Percentiles rank a stretch among this genome's conserved stretches.
Evolutionary conservation across 2,797 vertebrate species (phyloP).

Genomic region (Arrhamphus sclerolepis): DNA sequence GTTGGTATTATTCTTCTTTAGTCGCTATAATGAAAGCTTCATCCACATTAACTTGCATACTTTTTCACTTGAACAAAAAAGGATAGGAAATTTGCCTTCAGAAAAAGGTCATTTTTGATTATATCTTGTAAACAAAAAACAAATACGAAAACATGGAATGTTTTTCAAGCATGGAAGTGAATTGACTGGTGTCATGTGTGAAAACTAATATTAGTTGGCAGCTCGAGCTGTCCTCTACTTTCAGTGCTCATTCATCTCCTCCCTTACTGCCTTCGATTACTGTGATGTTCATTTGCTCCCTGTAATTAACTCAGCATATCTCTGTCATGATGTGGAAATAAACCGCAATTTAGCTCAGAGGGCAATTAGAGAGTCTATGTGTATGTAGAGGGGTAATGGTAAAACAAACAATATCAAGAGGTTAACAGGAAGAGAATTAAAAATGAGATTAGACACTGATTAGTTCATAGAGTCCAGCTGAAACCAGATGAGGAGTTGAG

Average conservation of each 20-base stretch:
- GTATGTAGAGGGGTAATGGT: constrained; percentile 71
- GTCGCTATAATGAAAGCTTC: too few species aligned
- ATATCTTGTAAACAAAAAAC: neutral
- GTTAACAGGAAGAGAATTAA: constrained; percentile 83
- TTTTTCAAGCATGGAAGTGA: constrained; percentile 5
- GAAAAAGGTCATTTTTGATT: neutral
- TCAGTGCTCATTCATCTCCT: constrained; percentile 30
- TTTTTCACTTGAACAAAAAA: too few species aligned
- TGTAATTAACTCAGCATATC: constrained; percentile 80
- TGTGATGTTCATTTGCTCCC: constrained; percentile 65
- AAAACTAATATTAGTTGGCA: constrained; percentile 10
- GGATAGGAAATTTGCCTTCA: neutral
- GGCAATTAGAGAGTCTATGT: constrained; percentile 72
- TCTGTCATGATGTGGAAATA: constrained; percentile 77
- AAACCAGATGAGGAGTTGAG: constrained; percentile 26
- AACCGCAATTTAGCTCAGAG: constrained; percentile 78
- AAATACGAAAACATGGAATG: too few species aligned
- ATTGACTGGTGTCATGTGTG: neutral
- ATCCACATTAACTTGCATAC: too few species aligned
- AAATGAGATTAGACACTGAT: constrained; percentile 80
- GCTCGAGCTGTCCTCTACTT: constrained; percentile 14
- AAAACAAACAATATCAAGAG: constrained; percentile 81
- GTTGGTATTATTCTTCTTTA: too few species aligned
- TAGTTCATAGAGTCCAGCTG: constrained; percentile 45
- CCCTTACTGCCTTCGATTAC: constrained; percentile 36